These are phyloP conservation scores for Brachymystax lenok DNA, from an alignment of 2,797 vertebrate species.

Conservation along the genomic window DNA sequence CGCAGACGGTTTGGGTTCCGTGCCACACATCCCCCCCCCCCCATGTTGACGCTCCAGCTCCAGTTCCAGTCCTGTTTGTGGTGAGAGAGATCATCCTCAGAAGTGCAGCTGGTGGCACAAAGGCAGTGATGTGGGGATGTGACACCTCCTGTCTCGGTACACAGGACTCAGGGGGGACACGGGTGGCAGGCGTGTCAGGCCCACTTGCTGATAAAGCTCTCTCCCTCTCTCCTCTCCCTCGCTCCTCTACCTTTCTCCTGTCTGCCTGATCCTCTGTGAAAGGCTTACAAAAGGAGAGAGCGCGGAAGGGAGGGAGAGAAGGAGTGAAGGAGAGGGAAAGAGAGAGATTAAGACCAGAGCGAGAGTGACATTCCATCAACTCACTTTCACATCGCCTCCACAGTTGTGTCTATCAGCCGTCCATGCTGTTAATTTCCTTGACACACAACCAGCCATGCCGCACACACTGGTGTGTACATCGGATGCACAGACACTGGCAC, in stretches of 20 bases:
- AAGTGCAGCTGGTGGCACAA: constrained; percentile 75
- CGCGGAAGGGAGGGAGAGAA: neutral
- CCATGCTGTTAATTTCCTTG: constrained; percentile 81
- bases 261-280: constrained; percentile 73
- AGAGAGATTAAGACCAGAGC: constrained; percentile 74
- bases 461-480: constrained; percentile 34
- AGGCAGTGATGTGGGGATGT: constrained; percentile 85
- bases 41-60: neutral
- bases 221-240: constrained; percentile 3
- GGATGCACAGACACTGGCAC: neutral
- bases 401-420: constrained; percentile 81
- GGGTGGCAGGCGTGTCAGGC: constrained; percentile 86
- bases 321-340: constrained; percentile 14
- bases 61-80: constrained; percentile 57
- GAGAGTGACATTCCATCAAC: constrained; percentile 85
- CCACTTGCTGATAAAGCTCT: constrained; percentile 82
- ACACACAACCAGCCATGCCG: constrained; percentile 79
- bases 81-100: constrained; percentile 59
- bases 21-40: too few relatives aligned
- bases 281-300: constrained; percentile 56
- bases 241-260: neutral
- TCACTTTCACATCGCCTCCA: constrained; percentile 84
- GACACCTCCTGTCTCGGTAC: constrained; percentile 87
- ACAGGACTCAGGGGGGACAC: constrained; percentile 53
- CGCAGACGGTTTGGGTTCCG: too few relatives aligned